Evolutionary conservation across 1,140 invertebrate species (phyloP).

Genomic region (Gonioctena quinquepunctata): DNA sequence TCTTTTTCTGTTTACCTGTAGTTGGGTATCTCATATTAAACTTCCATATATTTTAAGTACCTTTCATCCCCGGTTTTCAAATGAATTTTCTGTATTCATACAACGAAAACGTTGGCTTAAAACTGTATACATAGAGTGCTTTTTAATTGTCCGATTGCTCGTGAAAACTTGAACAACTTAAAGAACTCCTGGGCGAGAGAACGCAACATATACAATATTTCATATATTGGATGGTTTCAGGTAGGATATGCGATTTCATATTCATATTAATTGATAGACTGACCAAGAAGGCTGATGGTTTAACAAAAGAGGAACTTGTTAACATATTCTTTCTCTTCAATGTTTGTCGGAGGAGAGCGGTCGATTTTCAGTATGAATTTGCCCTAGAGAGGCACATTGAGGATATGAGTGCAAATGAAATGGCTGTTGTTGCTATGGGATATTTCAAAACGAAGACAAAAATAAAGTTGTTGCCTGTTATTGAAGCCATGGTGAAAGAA

Average conservation of each 20-base stretch:
- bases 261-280: slow-evolving; percentile 57
- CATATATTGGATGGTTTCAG: slow-evolving; percentile 9
- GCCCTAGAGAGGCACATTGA: slow-evolving; percentile 54
- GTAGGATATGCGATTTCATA: slow-evolving; percentile 54
- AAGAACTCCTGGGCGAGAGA: background rate
- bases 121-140: too few species aligned
- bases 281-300: slow-evolving; percentile 52
- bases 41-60: too few species aligned
- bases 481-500: slow-evolving; percentile 55
- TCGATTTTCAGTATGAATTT: slow-evolving; percentile 63
- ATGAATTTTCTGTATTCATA: too few species aligned
- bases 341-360: slow-evolving; percentile 50
- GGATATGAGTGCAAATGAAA: slow-evolving; percentile 59
- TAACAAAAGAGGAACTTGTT: slow-evolving; percentile 60
- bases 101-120: too few species aligned
- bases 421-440: slow-evolving; percentile 62
- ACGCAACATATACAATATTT: background rate
- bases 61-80: too few species aligned
- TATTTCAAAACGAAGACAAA: slow-evolving; percentile 65
- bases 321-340: slow-evolving; percentile 62
- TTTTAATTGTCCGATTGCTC: too few species aligned
- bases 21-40: too few species aligned
- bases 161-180: too few species aligned
- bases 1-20: too few species aligned
- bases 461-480: slow-evolving; percentile 56